Evolutionary conservation across 2,797 vertebrate species (phyloP).

Genomic region (Heliangelus exortis): DNA sequence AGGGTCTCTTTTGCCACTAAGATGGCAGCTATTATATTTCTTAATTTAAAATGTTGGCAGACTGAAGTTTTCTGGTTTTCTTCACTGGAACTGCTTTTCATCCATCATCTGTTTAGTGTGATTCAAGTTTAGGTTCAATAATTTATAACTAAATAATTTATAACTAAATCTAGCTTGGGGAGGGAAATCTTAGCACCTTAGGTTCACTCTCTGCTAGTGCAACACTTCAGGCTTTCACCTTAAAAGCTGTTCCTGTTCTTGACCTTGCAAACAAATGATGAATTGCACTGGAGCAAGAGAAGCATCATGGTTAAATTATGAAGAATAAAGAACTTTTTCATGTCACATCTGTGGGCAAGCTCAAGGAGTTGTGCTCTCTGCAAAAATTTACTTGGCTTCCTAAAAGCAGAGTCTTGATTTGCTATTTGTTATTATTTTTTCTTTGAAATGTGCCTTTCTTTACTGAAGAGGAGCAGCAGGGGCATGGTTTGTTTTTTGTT

Average conservation of each 20-base stretch:
- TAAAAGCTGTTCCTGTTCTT: not conserved
- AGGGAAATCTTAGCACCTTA: not conserved
- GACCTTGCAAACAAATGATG: not conserved
- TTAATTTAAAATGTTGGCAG: constrained; percentile 34
- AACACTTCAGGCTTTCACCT: not conserved
- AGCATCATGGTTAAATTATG: not conserved
- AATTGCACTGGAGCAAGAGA: not conserved
- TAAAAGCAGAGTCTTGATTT: not conserved
- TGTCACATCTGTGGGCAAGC: not conserved
- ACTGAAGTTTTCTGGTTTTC: constrained; percentile 22
- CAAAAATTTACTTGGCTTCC: not conserved
- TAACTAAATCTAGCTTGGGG: not conserved
- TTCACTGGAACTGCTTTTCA: not conserved
- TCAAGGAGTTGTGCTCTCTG: not conserved
- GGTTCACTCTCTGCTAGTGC: not conserved
- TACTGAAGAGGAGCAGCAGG: not conserved
- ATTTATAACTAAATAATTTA: too few relatives aligned
- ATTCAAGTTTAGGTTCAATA: not conserved
- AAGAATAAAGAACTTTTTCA: not conserved
- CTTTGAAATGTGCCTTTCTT: not conserved
- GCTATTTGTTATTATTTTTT: not conserved
- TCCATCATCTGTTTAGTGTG: not conserved
- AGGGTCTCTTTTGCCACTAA: not conserved
- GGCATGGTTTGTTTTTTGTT: too few relatives aligned
- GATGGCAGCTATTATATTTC: not conserved